These are phyloP conservation scores for Disparrhopalites patrizii DNA, from an alignment of 2,888 invertebrate species.

Conservation along the genomic window DNA sequence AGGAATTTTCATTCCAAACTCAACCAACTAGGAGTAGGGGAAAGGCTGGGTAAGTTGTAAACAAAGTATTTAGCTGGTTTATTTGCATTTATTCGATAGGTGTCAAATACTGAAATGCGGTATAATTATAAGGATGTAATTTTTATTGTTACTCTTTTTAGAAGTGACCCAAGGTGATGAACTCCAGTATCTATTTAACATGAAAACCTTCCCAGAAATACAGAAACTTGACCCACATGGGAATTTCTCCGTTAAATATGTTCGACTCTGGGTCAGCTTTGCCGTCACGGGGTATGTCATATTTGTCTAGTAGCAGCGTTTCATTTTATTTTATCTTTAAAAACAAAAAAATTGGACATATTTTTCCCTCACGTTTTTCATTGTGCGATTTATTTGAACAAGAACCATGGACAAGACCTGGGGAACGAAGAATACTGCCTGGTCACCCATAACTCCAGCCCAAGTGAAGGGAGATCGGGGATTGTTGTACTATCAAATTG, in stretches of 20 bases:
- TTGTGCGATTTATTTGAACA: not conserved
- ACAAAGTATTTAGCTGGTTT: not conserved
- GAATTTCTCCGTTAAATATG: conserved; percentile 41
- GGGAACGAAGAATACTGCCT: conserved; percentile 30
- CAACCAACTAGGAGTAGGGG: conserved; percentile 34
- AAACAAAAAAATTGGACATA: not conserved
- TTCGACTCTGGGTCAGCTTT: conserved; percentile 44
- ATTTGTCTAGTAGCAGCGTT: not conserved
- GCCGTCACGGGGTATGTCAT: conserved; percentile 41
- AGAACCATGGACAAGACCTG: conserved; percentile 38
- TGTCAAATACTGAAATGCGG: not conserved
- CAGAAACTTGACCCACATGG: conserved; percentile 25
- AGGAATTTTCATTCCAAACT: conserved; percentile 36
- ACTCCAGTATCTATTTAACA: conserved; percentile 45
- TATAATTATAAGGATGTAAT: not conserved
- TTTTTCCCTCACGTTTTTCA: not conserved
- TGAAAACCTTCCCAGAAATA: conserved; percentile 29
- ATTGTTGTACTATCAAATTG: conserved; percentile 41
- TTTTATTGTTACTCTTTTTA: not conserved
- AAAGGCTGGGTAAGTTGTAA: conserved; percentile 36
- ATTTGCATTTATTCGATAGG: not conserved
- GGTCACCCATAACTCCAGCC: conserved; percentile 37
- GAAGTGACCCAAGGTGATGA: conserved; percentile 42
- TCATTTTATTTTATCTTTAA: not conserved
- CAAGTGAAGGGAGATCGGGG: conserved; percentile 46